Evolutionary conservation across 2,888 invertebrate genomes (phyloP).

Genomic region (Megamerina dolium): DNA sequence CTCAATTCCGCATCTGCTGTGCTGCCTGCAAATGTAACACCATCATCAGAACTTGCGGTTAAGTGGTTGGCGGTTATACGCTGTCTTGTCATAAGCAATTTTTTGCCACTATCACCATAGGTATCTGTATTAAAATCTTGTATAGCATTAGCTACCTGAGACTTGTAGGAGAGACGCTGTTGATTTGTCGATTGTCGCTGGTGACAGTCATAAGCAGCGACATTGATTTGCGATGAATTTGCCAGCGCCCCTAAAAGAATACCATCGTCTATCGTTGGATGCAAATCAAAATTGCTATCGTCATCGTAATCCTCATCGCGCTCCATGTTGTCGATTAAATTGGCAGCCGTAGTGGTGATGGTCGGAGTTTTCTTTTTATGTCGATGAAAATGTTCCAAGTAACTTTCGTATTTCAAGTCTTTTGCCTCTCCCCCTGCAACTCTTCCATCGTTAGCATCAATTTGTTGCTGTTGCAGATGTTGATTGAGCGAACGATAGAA

Average conservation of each 20-base stretch:
- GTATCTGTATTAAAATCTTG: too few relatives aligned
- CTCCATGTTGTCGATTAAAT: conserved; percentile 20
- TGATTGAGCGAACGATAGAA: conserved; percentile 44
- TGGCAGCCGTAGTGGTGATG: too few relatives aligned
- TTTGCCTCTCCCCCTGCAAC: conserved; percentile 1
- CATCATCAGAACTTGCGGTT: too few relatives aligned
- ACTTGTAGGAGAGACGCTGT: too few relatives aligned
- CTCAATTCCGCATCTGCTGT: neutral
- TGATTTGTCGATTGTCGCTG: conserved; percentile 6
- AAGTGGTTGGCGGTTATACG: too few relatives aligned
- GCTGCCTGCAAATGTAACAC: too few relatives aligned
- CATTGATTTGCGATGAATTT: conserved; percentile 11
- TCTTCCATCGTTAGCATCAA: conserved; percentile 3
- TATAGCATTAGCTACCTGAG: too few relatives aligned
- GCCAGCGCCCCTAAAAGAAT: too few relatives aligned
- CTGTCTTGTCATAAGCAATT: too few relatives aligned
- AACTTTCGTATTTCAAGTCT: conserved; percentile 35
- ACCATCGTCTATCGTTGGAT: conserved; percentile 12
- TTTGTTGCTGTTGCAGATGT: conserved; percentile 29
- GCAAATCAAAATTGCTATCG: conserved; percentile 19
- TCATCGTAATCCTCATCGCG: conserved; percentile 14
- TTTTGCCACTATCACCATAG: too few relatives aligned
- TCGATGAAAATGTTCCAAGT: conserved; percentile 42
- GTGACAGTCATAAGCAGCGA: conserved; percentile 3
- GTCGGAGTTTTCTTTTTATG: conserved; percentile 22